Conservation (phyloP, 2,797 vertebrate species). For the Etheostoma perlongum region DNA sequence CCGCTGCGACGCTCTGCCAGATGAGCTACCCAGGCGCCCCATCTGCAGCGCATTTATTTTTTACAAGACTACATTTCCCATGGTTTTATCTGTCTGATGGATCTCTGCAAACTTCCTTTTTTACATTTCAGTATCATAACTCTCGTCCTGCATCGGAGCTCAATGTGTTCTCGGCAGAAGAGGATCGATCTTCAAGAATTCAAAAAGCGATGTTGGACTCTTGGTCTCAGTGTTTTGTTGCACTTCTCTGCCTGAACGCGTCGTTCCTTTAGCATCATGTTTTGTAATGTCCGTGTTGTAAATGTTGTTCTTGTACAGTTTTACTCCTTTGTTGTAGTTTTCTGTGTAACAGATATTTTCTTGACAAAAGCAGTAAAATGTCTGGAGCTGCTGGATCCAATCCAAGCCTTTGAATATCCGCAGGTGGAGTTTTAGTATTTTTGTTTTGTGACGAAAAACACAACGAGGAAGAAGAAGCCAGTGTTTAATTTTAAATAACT, state of each 20-base stretch:
- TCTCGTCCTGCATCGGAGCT: too few species aligned
- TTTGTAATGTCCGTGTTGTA: conserved; percentile 28
- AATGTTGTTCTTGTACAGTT: conserved; percentile 50
- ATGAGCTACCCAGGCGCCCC: too few species aligned
- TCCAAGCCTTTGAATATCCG: conserved; percentile 37
- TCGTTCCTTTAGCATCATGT: neutral
- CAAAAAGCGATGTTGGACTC: too few species aligned
- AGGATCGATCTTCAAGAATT: too few species aligned
- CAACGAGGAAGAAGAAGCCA: neutral
- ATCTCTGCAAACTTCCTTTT: too few species aligned
- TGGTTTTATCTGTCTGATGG: too few species aligned
- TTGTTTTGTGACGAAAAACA: conserved; percentile 14
- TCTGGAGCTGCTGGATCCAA: conserved; percentile 68
- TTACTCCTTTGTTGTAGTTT: conserved; percentile 17
- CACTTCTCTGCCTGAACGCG: conserved; percentile 29
- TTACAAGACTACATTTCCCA: neutral
- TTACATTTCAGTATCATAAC: neutral
- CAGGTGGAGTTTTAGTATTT: conserved; percentile 56
- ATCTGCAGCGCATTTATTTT: neutral
- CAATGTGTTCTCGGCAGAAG: too few species aligned
- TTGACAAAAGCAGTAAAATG: conserved; percentile 69
- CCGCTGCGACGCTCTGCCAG: too few species aligned
- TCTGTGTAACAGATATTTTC: conserved; percentile 48
- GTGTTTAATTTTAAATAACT: conserved; percentile 52
- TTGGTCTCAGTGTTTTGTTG: too few species aligned